These are phyloP conservation scores for Hydropsyche tenuis DNA, from an alignment of 1,140 invertebrate genomes.

Conservation along the genomic window DNA sequence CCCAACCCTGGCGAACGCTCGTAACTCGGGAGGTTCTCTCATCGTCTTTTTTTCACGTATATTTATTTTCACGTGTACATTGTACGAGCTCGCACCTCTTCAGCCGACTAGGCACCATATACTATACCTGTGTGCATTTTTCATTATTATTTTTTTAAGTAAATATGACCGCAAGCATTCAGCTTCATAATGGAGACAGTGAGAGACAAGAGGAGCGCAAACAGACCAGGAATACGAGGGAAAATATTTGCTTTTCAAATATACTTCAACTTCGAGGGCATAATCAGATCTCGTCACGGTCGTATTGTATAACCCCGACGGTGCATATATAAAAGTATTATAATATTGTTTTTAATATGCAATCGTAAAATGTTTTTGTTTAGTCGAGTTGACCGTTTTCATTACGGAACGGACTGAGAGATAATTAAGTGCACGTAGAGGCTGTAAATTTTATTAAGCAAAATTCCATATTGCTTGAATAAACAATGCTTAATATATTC, in stretches of 20 bases:
- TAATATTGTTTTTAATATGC: not conserved
- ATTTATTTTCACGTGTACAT: constrained; percentile 2
- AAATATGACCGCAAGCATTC: constrained; percentile 15
- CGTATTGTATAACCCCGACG: not conserved
- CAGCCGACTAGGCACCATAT: too few species aligned
- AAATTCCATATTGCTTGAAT: too few species aligned
- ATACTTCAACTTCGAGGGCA: constrained; percentile 11
- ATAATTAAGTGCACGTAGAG: too few species aligned
- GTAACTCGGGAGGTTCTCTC: not conserved
- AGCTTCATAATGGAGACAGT: constrained; percentile 19
- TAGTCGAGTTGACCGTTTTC: too few species aligned
- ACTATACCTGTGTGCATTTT: not conserved
- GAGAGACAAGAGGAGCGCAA: constrained; percentile 14
- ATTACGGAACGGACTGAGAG: too few species aligned
- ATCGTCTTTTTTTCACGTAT: constrained; percentile 4
- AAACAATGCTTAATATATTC: too few species aligned
- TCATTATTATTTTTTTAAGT: constrained; percentile 23
- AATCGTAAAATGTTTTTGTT: not conserved
- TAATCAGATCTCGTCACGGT: constrained; percentile 6
- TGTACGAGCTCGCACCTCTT: constrained; percentile 11
- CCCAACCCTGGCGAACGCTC: not conserved
- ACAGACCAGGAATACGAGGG: not conserved
- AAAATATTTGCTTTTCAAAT: constrained; percentile 18
- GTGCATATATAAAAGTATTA: not conserved
- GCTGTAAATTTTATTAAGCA: too few species aligned